Evolutionary conservation across 92 coral and sea anemone species (phyloP).

Genomic region (Phenganax subtilis): DNA sequence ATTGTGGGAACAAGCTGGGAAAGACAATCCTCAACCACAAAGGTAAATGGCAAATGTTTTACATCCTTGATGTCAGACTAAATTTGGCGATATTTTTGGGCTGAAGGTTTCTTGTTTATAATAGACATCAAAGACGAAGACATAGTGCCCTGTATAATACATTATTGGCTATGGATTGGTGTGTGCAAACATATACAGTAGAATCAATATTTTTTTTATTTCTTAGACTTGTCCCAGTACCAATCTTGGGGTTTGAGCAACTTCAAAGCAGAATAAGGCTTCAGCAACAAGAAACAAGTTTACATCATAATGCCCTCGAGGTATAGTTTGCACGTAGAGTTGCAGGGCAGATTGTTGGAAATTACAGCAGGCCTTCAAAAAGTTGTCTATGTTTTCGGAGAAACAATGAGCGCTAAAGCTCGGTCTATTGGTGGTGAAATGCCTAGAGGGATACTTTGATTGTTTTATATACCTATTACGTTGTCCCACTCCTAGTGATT

Average conservation of each 20-base stretch:
- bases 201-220: not conserved
- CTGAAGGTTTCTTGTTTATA: not conserved
- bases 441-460: no score
- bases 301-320: constrained; percentile 79
- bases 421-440: no score
- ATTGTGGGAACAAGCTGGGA: constrained; percentile 96
- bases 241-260: constrained; percentile 86
- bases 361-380: no score
- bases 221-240: constrained; percentile 78
- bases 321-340: constrained; percentile 39
- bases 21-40: constrained; percentile 91
- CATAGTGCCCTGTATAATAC: no score
- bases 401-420: no score
- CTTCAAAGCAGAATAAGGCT: constrained; percentile 77
- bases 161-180: no score
- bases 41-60: constrained; percentile 49
- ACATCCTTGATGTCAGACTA: not conserved
- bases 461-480: no score
- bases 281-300: constrained; percentile 93
- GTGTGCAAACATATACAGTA: not conserved
- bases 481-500: no score
- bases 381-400: no score
- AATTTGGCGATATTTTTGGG: not conserved
- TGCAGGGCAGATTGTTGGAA: not conserved
- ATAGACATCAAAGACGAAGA: not conserved